Percentiles rank a stretch among this genome's conserved stretches.
Conservation (phyloP, 2,888 invertebrate species). For the Euzophera pinguis region DNA sequence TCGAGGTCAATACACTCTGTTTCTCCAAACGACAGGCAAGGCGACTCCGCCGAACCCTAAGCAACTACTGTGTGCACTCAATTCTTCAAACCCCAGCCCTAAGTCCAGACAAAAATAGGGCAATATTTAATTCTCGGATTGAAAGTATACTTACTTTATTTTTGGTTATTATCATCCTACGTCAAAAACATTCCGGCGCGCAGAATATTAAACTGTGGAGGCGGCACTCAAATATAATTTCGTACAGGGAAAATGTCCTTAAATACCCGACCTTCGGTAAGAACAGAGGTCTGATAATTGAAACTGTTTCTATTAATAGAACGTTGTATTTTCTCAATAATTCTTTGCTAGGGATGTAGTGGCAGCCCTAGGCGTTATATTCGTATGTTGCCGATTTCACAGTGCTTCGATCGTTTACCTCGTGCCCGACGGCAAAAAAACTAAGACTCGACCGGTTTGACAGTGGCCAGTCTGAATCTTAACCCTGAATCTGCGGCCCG, state of each 20-base stretch:
- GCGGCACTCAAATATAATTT: conserved; percentile 39
- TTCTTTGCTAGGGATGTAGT: not conserved
- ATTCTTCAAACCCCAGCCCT: not conserved
- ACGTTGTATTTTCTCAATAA: conserved; percentile 11
- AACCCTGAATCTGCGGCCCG: conserved; percentile 56
- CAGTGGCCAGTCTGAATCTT: conserved; percentile 59
- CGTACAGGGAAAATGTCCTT: conserved; percentile 36
- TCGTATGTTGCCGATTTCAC: conserved; percentile 35
- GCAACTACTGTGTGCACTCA: conserved; percentile 4
- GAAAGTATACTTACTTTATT: conserved; percentile 16
- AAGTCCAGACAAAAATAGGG: conserved; percentile 5
- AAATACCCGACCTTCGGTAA: conserved; percentile 37
- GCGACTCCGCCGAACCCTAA: conserved; percentile 15
- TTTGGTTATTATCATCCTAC: conserved; percentile 40
- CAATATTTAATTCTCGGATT: conserved; percentile 2
- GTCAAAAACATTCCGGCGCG: conserved; percentile 31
- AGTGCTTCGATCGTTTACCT: conserved; percentile 43
- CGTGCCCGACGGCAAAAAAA: conserved; percentile 41
- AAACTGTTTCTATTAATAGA: conserved; percentile 12
- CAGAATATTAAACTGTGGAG: conserved; percentile 46
- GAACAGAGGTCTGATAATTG: conserved; percentile 33
- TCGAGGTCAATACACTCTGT: conserved; percentile 50
- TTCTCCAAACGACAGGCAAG: conserved; percentile 14
- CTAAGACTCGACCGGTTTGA: conserved; percentile 59
- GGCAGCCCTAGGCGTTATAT: conserved; percentile 40